These are phyloP conservation scores for Tyrannus savana DNA, from an alignment of 2,113 vertebrate species.

Conservation along the genomic window DNA sequence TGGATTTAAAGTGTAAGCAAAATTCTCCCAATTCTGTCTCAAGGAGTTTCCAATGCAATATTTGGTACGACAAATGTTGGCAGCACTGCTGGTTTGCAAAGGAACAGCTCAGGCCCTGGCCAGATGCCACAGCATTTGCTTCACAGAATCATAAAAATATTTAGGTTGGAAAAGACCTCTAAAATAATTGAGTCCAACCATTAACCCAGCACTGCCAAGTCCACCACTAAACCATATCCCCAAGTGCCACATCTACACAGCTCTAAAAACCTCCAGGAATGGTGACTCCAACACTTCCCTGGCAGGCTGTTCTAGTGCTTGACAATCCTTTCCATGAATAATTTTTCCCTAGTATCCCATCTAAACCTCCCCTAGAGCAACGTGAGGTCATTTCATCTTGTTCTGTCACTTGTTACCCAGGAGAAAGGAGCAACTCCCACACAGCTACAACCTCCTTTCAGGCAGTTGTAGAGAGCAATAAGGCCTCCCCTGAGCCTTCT, in stretches of 20 bases:
- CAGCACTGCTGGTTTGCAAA: background rate
- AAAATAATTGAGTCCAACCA: fast-evolving
- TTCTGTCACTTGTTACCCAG: background rate
- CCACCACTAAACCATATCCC: background rate
- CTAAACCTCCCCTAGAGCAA: background rate
- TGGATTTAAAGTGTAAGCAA: background rate
- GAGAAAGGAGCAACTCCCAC: background rate
- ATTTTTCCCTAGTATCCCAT: background rate
- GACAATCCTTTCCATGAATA: background rate
- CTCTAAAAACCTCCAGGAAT: background rate
- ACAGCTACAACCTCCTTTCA: background rate
- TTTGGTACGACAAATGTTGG: background rate
- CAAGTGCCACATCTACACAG: background rate
- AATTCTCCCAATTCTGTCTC: background rate
- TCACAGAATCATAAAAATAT: background rate
- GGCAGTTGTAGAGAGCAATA: background rate
- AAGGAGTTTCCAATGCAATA: background rate
- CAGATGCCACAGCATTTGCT: background rate
- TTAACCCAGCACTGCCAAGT: background rate
- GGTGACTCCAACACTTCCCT: background rate
- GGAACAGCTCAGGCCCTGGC: background rate
- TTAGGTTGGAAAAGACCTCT: background rate
- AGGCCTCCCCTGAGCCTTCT: background rate
- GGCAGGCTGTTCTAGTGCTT: background rate
- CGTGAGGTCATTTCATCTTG: background rate